These are phyloP conservation scores for Corynorhinus townsendii DNA, from an alignment of 2,113 vertebrate species.

Conservation along the genomic window DNA sequence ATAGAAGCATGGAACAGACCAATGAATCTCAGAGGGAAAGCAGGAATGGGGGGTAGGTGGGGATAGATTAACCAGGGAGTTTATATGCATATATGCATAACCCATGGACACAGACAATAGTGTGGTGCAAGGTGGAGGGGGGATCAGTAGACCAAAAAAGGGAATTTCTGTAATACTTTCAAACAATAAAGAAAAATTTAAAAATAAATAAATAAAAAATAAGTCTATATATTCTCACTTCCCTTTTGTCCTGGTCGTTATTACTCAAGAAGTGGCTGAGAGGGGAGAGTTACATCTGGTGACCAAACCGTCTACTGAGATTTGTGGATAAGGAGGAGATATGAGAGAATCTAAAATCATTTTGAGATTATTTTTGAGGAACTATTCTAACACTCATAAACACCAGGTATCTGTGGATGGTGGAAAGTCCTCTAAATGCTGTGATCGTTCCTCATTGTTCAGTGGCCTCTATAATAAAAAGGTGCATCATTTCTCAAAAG, in stretches of 20 bases:
- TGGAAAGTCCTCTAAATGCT: neutral
- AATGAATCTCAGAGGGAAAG: no score
- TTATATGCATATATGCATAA: no score
- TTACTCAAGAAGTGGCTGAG: neutral
- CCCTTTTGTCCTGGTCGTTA: neutral
- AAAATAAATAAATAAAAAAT: neutral
- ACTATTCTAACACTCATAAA: neutral
- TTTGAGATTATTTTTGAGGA: neutral
- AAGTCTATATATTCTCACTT: neutral
- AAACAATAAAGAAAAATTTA: no score
- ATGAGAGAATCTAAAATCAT: neutral
- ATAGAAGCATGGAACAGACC: no score
- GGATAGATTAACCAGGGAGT: no score
- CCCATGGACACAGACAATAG: no score
- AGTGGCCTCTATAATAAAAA: neutral
- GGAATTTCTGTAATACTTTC: no score
- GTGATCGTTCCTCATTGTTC: neutral
- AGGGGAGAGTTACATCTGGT: neutral
- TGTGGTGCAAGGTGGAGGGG: no score
- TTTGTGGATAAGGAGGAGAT: neutral
- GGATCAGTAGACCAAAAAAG: no score
- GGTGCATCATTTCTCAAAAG: neutral
- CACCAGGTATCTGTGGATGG: neutral
- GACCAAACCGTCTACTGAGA: neutral
- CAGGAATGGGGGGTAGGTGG: no score